Evolutionary conservation across 1,140 invertebrate genomes (phyloP).

Genomic region (Drosophila parvula): DNA sequence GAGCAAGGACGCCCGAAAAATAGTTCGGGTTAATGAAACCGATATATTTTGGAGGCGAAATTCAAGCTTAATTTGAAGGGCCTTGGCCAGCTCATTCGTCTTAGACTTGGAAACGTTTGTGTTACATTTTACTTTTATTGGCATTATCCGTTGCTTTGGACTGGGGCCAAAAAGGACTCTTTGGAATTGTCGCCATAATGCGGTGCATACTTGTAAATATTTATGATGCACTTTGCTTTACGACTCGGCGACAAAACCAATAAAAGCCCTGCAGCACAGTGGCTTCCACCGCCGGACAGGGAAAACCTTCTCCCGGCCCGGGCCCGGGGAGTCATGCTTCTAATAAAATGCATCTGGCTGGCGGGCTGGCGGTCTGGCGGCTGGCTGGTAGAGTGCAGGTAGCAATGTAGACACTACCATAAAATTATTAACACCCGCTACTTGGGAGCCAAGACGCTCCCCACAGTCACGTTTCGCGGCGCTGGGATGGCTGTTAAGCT

Average conservation of each 20-base stretch:
- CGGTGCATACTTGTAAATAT: constrained; percentile 58
- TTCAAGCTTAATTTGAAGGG: neutral
- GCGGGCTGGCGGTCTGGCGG: no score
- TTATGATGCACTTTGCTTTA: constrained; percentile 61
- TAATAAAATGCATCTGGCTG: constrained; percentile 38
- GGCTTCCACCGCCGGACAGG: neutral
- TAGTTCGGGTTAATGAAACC: constrained; percentile 13
- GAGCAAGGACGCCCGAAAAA: constrained; percentile 19
- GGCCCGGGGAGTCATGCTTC: constrained; percentile 20
- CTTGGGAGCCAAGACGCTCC: constrained; percentile 49
- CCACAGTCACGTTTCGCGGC: constrained; percentile 60
- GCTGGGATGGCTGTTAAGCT: constrained; percentile 15
- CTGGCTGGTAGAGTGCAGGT: constrained; percentile 23
- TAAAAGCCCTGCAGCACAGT: constrained; percentile 37
- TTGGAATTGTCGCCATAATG: constrained; percentile 51
- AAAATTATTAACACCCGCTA: constrained; percentile 68
- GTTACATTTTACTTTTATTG: constrained; percentile 8
- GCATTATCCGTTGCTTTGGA: constrained; percentile 17
- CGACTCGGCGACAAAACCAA: constrained; percentile 24
- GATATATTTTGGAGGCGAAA: neutral
- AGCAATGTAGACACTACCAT: constrained; percentile 33
- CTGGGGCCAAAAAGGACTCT: constrained; percentile 29
- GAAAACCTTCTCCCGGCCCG: neutral
- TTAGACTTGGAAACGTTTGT: constrained; percentile 24
- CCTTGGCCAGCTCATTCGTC: neutral